These are phyloP conservation scores for Morus bassanus DNA, from an alignment of 2,797 vertebrate genomes.

Conservation along the genomic window DNA sequence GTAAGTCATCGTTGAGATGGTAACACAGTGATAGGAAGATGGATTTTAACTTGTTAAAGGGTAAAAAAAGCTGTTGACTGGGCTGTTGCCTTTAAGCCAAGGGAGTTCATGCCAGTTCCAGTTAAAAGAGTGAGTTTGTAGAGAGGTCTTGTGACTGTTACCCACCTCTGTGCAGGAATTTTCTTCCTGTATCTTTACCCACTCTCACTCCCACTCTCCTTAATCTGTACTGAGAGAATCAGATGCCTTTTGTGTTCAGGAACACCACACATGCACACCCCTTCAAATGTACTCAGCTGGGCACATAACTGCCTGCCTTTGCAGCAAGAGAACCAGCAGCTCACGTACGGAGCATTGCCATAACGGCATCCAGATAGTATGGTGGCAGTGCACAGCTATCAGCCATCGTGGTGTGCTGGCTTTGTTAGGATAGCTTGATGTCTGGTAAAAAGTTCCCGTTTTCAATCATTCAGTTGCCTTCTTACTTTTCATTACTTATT, in stretches of 20 bases:
- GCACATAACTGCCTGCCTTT: background rate
- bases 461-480: background rate
- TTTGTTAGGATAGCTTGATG: background rate
- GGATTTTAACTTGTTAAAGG: background rate
- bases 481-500: background rate
- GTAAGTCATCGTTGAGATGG: background rate
- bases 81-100: background rate
- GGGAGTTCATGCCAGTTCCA: background rate
- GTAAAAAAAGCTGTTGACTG: background rate
- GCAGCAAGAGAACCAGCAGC: background rate
- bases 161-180: background rate
- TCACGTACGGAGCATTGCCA: fast-evolving
- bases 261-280: background rate
- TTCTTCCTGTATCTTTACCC: conserved; percentile 5
- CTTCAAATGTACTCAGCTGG: background rate
- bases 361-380: background rate
- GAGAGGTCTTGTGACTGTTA: background rate
- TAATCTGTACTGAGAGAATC: background rate
- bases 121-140: background rate
- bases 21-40: background rate
- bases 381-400: background rate
- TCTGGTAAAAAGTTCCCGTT: background rate
- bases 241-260: background rate
- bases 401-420: fast-evolving
- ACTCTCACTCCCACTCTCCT: conserved; percentile 13